Evolutionary conservation across 2,113 vertebrate genomes (phyloP).

Genomic region (Solea senegalensis): DNA sequence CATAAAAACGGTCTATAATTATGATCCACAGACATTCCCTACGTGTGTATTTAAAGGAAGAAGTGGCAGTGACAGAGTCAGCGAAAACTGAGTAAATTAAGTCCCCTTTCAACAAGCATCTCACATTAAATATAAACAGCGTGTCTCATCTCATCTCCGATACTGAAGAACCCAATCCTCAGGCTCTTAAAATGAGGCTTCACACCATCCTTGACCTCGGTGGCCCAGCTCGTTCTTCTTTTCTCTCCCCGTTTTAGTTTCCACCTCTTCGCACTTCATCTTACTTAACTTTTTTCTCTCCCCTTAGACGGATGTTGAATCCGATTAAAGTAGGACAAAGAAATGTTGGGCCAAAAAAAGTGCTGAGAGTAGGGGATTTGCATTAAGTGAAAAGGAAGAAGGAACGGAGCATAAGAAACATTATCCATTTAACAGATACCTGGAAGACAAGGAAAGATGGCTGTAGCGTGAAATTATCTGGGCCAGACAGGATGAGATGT

Average conservation of each 20-base stretch:
- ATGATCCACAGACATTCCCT: neutral
- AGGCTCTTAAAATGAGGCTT: conserved; percentile 29
- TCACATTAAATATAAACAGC: conserved; percentile 62
- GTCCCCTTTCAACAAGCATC: conserved; percentile 50
- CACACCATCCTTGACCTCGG: conserved; percentile 40
- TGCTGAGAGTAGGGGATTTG: conserved; percentile 64
- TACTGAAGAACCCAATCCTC: conserved; percentile 40
- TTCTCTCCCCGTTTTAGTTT: conserved; percentile 29
- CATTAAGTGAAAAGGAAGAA: conserved; percentile 55
- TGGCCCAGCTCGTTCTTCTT: conserved; percentile 45
- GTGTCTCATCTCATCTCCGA: conserved; percentile 29
- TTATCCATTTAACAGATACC: conserved; percentile 61
- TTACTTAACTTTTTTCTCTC: conserved; percentile 6
- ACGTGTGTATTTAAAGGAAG: conserved; percentile 53
- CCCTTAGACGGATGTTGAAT: conserved; percentile 38
- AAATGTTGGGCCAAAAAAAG: conserved; percentile 40
- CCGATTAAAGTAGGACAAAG: conserved; percentile 72
- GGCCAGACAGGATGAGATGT: conserved; percentile 38
- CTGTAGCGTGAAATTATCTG: conserved; percentile 44
- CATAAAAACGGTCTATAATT: conserved; percentile 39
- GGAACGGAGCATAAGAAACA: conserved; percentile 37
- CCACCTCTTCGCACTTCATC: conserved; percentile 25
- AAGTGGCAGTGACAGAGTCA: conserved; percentile 17
- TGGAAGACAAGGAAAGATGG: conserved; percentile 47
- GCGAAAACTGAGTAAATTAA: conserved; percentile 40